Evolutionary conservation across 2,797 vertebrate species (phyloP).

Genomic region (Staurois parvus): DNA sequence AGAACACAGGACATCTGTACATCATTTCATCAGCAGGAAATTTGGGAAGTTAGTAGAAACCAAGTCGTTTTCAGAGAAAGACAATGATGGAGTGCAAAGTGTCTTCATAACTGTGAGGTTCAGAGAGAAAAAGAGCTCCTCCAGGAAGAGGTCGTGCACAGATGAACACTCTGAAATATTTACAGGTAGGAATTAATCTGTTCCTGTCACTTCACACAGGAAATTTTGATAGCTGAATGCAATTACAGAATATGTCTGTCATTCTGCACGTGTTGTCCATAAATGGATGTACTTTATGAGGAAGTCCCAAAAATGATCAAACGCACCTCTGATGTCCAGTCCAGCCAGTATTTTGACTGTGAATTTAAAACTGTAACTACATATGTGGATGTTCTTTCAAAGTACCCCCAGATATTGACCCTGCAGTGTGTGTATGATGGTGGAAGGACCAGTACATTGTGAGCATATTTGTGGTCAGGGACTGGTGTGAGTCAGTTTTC

Average conservation of each 20-base stretch:
- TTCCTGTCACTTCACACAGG: background rate
- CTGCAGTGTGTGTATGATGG: too few species aligned
- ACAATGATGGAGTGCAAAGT: conserved; percentile 59
- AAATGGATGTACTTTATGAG: background rate
- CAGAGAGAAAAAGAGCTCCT: conserved; percentile 76
- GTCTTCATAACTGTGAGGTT: conserved; percentile 85
- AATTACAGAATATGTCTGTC: background rate
- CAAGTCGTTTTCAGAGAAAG: conserved; percentile 83
- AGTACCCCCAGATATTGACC: too few species aligned
- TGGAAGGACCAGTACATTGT: too few species aligned
- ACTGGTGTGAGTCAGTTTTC: too few species aligned
- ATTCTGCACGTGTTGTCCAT: background rate
- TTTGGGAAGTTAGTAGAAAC: conserved; percentile 94
- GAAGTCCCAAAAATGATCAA: too few species aligned
- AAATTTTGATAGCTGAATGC: background rate
- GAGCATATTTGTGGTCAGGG: too few species aligned
- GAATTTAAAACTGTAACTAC: too few species aligned
- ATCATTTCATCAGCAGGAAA: conserved; percentile 88
- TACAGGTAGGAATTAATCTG: conserved; percentile 80
- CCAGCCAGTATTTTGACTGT: too few species aligned
- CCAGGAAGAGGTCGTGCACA: conserved; percentile 78
- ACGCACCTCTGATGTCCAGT: too few species aligned
- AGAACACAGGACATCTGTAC: conserved; percentile 88
- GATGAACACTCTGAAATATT: conserved; percentile 78
- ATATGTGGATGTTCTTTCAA: too few species aligned